Conservation (phyloP, 2,113 vertebrate genomes). For the Rafetus swinhoei region DNA sequence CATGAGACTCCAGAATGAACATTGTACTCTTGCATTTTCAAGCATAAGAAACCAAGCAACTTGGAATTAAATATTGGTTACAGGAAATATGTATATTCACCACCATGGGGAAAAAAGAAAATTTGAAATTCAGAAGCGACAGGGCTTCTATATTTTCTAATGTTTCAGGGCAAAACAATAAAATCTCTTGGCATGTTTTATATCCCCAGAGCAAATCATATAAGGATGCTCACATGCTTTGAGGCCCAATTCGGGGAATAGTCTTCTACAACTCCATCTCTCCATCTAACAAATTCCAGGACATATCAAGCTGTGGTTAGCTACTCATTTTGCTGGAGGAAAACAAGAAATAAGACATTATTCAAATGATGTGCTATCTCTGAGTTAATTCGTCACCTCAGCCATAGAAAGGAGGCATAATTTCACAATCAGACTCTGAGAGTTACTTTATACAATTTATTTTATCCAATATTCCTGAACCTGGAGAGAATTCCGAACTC, state of each 20-base stretch:
- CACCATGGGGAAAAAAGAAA: neutral
- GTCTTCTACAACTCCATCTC: neutral
- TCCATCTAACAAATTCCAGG: neutral
- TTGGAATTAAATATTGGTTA: neutral
- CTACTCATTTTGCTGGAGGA: neutral
- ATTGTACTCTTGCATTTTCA: neutral
- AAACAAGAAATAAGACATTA: neutral
- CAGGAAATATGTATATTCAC: neutral
- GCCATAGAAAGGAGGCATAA: neutral
- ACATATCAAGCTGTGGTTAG: neutral
- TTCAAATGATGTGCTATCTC: neutral
- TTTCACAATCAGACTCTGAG: neutral
- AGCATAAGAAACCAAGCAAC: neutral
- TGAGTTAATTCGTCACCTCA: neutral
- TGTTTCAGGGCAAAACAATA: neutral
- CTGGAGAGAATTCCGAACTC: neutral
- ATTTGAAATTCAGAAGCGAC: neutral
- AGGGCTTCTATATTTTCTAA: neutral
- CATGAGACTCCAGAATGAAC: rapidly evolving
- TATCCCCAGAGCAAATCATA: neutral
- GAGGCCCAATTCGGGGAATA: neutral
- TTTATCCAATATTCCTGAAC: neutral
- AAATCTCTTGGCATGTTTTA: neutral
- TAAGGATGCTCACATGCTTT: neutral
- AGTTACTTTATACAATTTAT: neutral